phyloP scores from a whole-genome alignment of 2,797 vertebrate species.

The Gadopsis marmoratus region DNA sequence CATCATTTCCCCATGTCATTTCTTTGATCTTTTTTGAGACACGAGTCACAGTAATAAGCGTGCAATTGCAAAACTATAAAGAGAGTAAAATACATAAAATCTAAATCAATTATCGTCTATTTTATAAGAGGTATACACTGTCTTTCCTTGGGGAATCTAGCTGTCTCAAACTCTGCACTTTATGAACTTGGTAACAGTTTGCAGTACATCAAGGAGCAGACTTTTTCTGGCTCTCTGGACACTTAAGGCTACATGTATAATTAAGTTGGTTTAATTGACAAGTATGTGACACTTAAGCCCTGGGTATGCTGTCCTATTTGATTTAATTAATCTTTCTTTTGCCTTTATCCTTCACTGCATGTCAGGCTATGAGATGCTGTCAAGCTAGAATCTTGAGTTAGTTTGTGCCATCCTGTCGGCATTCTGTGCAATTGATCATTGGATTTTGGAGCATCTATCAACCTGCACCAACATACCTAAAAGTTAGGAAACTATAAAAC shows the following conservation, averaged over 20 bases:
- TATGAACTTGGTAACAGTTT: neutral
- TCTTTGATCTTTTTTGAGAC: neutral
- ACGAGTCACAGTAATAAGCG: too few relatives aligned
- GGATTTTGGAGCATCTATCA: neutral
- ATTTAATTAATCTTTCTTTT: neutral
- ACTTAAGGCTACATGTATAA: neutral
- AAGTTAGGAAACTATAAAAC: neutral
- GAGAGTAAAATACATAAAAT: neutral
- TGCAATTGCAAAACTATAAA: neutral
- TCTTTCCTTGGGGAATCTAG: neutral
- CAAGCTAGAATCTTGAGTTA: neutral
- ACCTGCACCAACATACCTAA: neutral
- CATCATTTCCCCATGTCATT: neutral
- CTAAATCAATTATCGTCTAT: neutral
- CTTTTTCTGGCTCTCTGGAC: neutral
- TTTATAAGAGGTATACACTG: neutral
- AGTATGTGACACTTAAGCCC: neutral
- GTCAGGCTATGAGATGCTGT: neutral
- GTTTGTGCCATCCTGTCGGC: neutral
- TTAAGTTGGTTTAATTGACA: constrained; percentile 7
- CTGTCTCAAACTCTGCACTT: neutral
- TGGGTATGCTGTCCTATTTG: neutral
- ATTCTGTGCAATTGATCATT: constrained; percentile 5
- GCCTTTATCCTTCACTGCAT: neutral
- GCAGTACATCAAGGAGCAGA: neutral